Evolutionary conservation across 2,888 invertebrate species (phyloP), one percentile per base, ranked within the genome.

Genomic region (Temnothorax rugatulus): DNA sequence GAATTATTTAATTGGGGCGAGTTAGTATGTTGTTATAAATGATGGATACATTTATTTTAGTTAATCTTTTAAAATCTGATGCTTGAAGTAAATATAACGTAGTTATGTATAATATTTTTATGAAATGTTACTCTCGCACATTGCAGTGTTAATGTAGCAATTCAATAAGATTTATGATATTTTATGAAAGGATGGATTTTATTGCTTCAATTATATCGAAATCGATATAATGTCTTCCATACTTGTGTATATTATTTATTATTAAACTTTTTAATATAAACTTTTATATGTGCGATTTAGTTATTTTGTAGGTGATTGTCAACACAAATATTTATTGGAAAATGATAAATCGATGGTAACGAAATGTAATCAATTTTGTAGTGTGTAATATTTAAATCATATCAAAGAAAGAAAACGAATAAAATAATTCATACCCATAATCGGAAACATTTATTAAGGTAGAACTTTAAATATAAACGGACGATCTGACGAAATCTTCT

Each of bases 21-120:
- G 57, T 87, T 89, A 84, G 76, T 82, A 69, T 71, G 54, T 75
- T 44, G 29, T 82, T 79, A 82, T 84, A 86, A 84, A 83, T 87
- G 81, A 38, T 5, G 77, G n/a, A 82, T n/a, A 25, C 29, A 87
- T 87, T 86, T 74, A 87, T 88, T 82, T 85, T 83, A 47, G n/a
- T 76, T 21, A 57, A 57, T 47, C 0, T 29, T 21, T 61, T 25
- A 1, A 4, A 52, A 52, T 66, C 34, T 77, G 34, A 59, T 59
- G 44, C 9, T 54, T 52, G 1, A 21, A n/a, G 4, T 13, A 64
- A 50, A 44, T 57, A 13, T 61, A 61, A 1, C 3, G 1, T 4
- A 76, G 34, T 68, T 77, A 38, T 2, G 13, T 44, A 59, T 61
- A 61, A 34, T 34, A 63, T 66, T 1, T 66, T 44, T 34, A 34